Percentiles rank a stretch among this genome's conserved stretches.
Conservation (phyloP, 2,113 vertebrate genomes). For the Acrocephalus arundinaceus region DNA sequence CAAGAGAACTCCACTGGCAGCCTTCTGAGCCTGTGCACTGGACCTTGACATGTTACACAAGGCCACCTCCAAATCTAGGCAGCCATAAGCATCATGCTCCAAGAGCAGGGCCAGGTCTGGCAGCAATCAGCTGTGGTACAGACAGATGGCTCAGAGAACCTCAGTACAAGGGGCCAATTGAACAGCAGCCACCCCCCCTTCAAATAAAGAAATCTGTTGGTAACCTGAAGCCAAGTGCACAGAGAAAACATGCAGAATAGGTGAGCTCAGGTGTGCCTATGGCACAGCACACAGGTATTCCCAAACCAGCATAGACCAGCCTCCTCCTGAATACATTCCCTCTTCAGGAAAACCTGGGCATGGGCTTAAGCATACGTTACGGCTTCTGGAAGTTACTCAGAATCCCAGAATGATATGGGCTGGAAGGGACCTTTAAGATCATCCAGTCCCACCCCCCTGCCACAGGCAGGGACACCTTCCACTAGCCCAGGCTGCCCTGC, state of each 20-base stretch:
- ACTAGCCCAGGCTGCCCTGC: neutral
- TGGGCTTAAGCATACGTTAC: neutral
- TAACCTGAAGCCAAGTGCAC: neutral
- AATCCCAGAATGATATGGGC: neutral
- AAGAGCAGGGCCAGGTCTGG: neutral
- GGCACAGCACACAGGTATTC: neutral
- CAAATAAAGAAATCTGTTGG: neutral
- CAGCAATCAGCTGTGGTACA: neutral
- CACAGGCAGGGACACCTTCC: neutral
- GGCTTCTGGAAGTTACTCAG: neutral
- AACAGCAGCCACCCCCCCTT: neutral
- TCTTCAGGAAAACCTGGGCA: neutral
- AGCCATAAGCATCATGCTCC: neutral
- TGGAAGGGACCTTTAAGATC: neutral
- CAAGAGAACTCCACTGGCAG: neutral
- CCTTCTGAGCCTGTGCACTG: neutral
- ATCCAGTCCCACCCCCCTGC: neutral
- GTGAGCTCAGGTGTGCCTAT: neutral
- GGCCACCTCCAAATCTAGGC: neutral
- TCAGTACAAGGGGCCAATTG: neutral
- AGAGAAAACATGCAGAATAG: neutral
- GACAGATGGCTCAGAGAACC: neutral
- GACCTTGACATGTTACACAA: accelerated
- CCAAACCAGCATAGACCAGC: neutral
- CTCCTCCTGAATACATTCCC: neutral